A percentile compares a stretch with the other conserved stretches of the same genome.
Evolutionary conservation across 2,113 vertebrate species (phyloP).

Genomic region (Lophochroa leadbeateri): DNA sequence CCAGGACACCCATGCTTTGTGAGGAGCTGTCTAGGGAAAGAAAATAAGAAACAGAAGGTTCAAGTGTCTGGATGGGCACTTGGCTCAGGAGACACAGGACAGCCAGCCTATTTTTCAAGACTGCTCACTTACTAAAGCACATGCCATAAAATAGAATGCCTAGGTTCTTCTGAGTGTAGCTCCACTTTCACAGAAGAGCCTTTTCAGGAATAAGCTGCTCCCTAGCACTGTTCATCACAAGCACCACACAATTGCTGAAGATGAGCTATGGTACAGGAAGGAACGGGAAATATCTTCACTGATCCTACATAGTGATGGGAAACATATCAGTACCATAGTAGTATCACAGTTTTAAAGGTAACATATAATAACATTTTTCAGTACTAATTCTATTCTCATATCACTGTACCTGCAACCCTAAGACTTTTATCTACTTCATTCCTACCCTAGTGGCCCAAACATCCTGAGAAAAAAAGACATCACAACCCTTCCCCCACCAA

Average conservation of each 20-base stretch:
- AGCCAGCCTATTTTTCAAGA: not conserved
- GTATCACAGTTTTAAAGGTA: not conserved
- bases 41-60: not conserved
- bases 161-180: not conserved
- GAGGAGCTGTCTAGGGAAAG: not conserved
- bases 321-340: not conserved
- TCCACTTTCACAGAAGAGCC: not conserved
- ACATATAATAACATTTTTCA: not conserved
- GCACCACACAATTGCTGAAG: fast-evolving
- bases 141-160: not conserved
- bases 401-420: not conserved
- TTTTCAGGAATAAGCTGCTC: not conserved
- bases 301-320: not conserved
- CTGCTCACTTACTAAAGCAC: not conserved
- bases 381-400: not conserved
- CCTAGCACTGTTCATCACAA: not conserved
- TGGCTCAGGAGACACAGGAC: not conserved
- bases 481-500: not conserved
- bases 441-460: not conserved
- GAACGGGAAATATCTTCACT: not conserved
- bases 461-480: not conserved
- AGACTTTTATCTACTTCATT: not conserved
- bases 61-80: not conserved
- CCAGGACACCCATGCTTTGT: not conserved
- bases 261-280: not conserved